These are phyloP conservation scores for Palaemon carinicauda DNA, from an alignment of 1,140 invertebrate genomes.

Conservation along the genomic window DNA sequence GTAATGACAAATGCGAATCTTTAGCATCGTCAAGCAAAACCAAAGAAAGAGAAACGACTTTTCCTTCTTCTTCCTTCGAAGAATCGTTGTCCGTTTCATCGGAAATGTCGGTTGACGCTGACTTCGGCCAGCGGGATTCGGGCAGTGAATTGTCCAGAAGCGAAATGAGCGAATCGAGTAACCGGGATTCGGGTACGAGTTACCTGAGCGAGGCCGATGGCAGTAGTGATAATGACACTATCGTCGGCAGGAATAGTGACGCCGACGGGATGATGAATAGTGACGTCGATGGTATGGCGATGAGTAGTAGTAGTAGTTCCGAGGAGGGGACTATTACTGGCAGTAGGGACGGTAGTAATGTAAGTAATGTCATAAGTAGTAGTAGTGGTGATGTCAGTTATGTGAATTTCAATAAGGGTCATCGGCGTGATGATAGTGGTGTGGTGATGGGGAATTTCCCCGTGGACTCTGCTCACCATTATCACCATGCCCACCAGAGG, in stretches of 20 bases:
- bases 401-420: conserved; percentile 7
- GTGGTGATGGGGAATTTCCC: background rate
- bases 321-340: no score
- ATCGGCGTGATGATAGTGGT: conserved; percentile 32
- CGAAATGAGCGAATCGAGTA: background rate
- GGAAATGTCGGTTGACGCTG: background rate
- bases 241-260: background rate
- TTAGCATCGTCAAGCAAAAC: no score
- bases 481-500: background rate
- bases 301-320: background rate
- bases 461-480: background rate
- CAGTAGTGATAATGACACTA: background rate
- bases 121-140: background rate
- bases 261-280: conserved; percentile 24
- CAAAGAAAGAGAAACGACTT: no score
- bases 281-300: background rate
- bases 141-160: background rate
- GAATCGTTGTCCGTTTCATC: no score
- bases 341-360: background rate
- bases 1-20: no score
- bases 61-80: no score
- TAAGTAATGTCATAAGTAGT: background rate
- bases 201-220: conserved; percentile 19
- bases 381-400: background rate
- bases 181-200: conserved; percentile 41